Conservation (phyloP, 2,888 invertebrate genomes). For the Temnothorax ravouxi region DNA sequence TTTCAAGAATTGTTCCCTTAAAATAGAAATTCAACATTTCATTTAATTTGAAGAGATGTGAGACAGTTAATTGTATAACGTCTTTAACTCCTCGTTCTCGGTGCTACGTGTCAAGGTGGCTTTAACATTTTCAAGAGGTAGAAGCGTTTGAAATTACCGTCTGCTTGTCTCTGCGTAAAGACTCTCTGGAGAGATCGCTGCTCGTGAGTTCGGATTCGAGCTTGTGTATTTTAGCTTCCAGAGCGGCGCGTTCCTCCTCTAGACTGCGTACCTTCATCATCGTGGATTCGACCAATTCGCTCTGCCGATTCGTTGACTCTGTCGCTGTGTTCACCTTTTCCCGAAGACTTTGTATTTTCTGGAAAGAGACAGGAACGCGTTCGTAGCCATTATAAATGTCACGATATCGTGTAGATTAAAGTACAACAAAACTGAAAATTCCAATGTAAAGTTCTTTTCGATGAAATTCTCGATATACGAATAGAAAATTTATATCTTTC, state of each 20-base stretch:
- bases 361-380: slow-evolving; percentile 23
- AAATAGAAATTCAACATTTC: background rate
- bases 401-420: slow-evolving; percentile 2
- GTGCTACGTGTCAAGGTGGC: background rate
- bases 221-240: slow-evolving; percentile 92
- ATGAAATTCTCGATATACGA: background rate
- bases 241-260: slow-evolving; percentile 92
- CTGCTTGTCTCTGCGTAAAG: slow-evolving; percentile 92
- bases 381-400: background rate
- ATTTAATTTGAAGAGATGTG: background rate
- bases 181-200: slow-evolving; percentile 91
- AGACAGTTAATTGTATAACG: background rate
- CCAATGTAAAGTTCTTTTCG: background rate
- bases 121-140: slow-evolving; percentile 20
- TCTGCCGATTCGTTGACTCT: slow-evolving; percentile 91
- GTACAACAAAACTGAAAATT: background rate
- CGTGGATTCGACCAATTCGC: slow-evolving; percentile 85
- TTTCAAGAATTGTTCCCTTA: background rate
- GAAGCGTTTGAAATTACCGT: slow-evolving; percentile 88
- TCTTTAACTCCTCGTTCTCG: background rate
- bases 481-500: background rate
- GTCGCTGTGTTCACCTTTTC: slow-evolving; percentile 92
- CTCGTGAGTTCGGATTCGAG: slow-evolving; percentile 93
- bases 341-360: slow-evolving; percentile 93
- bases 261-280: slow-evolving; percentile 88